Conservation (phyloP, 2,113 vertebrate species). For the Drymodes brunneopygia region DNA sequence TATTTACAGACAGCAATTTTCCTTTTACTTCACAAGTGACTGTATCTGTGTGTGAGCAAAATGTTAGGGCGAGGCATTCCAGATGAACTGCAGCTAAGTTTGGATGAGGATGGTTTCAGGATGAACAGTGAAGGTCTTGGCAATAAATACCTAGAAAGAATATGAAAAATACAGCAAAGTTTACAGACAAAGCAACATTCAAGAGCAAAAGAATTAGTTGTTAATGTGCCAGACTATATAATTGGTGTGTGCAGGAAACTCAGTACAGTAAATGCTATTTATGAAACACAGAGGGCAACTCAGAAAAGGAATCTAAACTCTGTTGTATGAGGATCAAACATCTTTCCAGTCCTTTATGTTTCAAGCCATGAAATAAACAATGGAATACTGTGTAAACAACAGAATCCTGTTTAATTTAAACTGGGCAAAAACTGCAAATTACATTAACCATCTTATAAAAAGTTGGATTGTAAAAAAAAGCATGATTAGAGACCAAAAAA, state of each 20-base stretch:
- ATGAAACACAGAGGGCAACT: not conserved
- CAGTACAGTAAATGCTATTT: not conserved
- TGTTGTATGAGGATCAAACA: not conserved
- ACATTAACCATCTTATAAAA: not conserved
- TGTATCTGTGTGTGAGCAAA: slow-evolving; percentile 85
- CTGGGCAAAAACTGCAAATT: not conserved
- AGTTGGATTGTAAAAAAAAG: not conserved
- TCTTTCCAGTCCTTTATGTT: not conserved
- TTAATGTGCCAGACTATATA: not conserved
- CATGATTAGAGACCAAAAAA: not conserved
- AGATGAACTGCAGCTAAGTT: slow-evolving; percentile 79
- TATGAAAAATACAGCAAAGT: slow-evolving; percentile 53
- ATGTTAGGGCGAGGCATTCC: slow-evolving; percentile 82
- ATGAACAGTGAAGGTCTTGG: slow-evolving; percentile 92
- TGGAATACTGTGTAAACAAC: not conserved
- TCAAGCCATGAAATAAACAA: not conserved
- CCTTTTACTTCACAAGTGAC: slow-evolving; percentile 82
- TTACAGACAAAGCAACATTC: slow-evolving; percentile 32
- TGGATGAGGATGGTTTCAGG: slow-evolving; percentile 86
- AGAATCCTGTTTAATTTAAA: not conserved
- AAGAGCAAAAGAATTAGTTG: not conserved
- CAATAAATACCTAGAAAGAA: slow-evolving; percentile 89
- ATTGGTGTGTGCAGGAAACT: not conserved
- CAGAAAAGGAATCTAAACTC: not conserved
- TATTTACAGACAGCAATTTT: slow-evolving; percentile 61